Conservation (phyloP, 2,888 invertebrate genomes). For the Tillus elongatus region DNA sequence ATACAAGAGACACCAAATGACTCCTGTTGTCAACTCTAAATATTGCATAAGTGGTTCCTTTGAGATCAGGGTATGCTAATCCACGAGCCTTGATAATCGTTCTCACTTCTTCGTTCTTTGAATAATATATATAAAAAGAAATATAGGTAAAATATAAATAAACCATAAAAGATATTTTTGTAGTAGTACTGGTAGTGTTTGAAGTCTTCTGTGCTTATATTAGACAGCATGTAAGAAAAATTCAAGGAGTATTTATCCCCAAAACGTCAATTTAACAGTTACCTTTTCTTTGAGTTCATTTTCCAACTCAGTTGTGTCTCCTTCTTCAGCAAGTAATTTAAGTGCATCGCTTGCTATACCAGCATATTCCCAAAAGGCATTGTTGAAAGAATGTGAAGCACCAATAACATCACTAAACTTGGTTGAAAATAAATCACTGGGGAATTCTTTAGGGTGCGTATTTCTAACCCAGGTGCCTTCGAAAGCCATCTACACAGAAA, state of each 20-base stretch:
- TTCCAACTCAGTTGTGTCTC: conserved; percentile 78
- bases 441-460: conserved; percentile 91
- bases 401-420: conserved; percentile 94
- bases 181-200: too few relatives aligned
- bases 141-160: too few relatives aligned
- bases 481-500: conserved; percentile 56
- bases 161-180: too few relatives aligned
- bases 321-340: conserved; percentile 83
- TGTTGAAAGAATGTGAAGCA: conserved; percentile 72
- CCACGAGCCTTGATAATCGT: conserved; percentile 91
- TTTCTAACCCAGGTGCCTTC: conserved; percentile 90
- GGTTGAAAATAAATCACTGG: conserved; percentile 72
- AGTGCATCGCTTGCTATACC: conserved; percentile 77
- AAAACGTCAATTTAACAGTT: conserved; percentile 12
- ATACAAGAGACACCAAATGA: conserved; percentile 83
- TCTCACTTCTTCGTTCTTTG: conserved; percentile 69
- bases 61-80: conserved; percentile 75
- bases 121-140: too few relatives aligned
- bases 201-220: not conserved
- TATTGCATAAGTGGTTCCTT: conserved; percentile 70
- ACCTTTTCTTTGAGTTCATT: conserved; percentile 79
- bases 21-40: conserved; percentile 83
- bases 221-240: not conserved
- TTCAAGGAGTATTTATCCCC: too few relatives aligned
- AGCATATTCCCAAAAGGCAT: conserved; percentile 86